Percentiles rank a stretch among this genome's conserved stretches.
phyloP scores from a whole-genome alignment of 2,797 vertebrate genomes.

The Ibycter americanus region DNA sequence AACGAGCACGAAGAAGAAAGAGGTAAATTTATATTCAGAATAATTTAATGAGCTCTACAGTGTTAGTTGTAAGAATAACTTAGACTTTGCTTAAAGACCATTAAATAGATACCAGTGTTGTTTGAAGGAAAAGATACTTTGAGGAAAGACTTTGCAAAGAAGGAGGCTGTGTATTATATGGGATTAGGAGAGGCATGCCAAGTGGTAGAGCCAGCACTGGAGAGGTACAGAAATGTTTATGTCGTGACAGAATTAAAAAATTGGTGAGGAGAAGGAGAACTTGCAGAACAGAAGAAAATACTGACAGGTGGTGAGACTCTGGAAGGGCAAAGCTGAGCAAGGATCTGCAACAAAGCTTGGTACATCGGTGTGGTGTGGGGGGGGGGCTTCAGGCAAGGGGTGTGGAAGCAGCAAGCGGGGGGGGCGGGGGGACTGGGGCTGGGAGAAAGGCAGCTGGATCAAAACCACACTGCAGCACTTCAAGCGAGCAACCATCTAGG shows the following conservation, averaged over 20 bases:
- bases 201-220: background rate
- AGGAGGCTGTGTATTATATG: background rate
- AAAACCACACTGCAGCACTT: background rate
- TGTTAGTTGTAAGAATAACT: background rate
- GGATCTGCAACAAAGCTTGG: background rate
- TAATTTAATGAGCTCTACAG: background rate
- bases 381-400: background rate
- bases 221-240: background rate
- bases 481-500: background rate
- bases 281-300: background rate
- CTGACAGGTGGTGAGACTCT: background rate
- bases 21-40: constrained; percentile 15
- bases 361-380: background rate
- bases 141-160: background rate
- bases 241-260: background rate
- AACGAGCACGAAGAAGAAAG: background rate
- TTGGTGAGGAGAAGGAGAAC: background rate
- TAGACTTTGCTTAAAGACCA: background rate
- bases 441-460: background rate
- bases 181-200: background rate
- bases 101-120: background rate
- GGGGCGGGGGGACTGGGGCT: background rate
- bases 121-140: background rate
- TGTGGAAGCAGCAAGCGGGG: background rate
- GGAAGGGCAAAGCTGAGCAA: background rate